Evolutionary conservation across 2,888 invertebrate species (phyloP), one percentile per base, ranked within the genome.

Genomic region (Nomada ruficornis): DNA sequence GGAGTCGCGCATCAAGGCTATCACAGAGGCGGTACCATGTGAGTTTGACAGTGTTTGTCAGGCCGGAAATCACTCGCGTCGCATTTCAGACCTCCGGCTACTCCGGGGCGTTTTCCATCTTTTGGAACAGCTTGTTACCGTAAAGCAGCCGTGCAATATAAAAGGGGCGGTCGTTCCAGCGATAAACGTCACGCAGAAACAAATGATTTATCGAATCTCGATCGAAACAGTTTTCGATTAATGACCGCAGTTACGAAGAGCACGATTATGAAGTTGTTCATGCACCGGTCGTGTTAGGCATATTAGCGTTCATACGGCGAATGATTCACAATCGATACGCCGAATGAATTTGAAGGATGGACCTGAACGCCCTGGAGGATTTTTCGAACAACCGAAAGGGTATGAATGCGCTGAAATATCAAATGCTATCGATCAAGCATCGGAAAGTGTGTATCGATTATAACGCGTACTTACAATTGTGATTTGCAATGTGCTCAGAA

Each of bases 1-100:
- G 50, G 15, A 83, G 75, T 80, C 77, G 86, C 63, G 64, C 77
- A 20, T 67, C 75, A 85, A 85, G 82, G 82, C 59, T 82, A 36
- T 26, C 76, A n/a, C 26, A 26, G 11, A 23, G 26, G 57, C 20
- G 20, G 11, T 57, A 57, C 57, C 78, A 84, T 75, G 36, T 13
- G 62, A 76, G 69, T 63, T 74, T 79, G 82, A 77, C 74, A 68
- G 29, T 71, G 57, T 29, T 52, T 42, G 70, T 42, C 50, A 15
- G 7, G 42, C 67, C 82, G 67, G 82, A 75, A 76, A 20, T 47
- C 11, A 63, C 13, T 71, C 29, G 57, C 57, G 47, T 20, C 55
- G 26, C 29, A 67, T 74, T 76, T 82, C 82, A 82, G 47, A n/a
- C 4, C 15, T 13, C n/a, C 54, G 18, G 20, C 42, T 15, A 55